Base-by-base conservation (phyloP, 2,888 invertebrate species). In the Dioctria rufipes region DNA sequence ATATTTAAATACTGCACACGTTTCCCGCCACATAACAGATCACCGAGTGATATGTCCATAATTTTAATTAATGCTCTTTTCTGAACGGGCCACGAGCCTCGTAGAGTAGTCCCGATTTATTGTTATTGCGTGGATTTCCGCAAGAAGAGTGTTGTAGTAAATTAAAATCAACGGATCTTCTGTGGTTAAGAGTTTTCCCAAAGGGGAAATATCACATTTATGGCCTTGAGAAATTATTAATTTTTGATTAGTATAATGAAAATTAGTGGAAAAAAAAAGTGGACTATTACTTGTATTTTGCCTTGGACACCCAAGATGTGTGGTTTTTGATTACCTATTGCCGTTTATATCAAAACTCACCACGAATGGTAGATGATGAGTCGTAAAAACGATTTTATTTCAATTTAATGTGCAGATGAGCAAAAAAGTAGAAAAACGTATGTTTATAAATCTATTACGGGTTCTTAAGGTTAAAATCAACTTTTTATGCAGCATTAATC, bases 361-460 rank as follows among this genome's bases (percentile, higher is more conserved):
- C 49, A 9, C 9, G 49, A 46, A 46, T 46, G 49, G 49, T 46
- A n/a, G 54, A 11, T n/a, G 54, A 11, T n/a, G 54, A 11, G n/a
- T 54, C 54, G 54, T 54, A 54, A 54, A 54, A 54, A n/a, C n/a
- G 6, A 54, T n/a, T 54, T 54, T 54, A 54, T 54, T 54, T 54
- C 54, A n/a, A 2, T 54, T 54, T 54, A 3, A 54, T 54, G 54
- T 54, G 4, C 11, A 11, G n/a, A 46, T 9, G 9, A 46, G 2
- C 9, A 46, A 54, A 54, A 54, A 11, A n/a, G 11, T 54, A 5
- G 9, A n/a, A 54, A 54, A 54, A 11, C 54, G 54, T 11, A 54
- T 4, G 54, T n/a, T 54, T 54, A 25, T 25, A 25, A 25, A 25
- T 25, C 25, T 25, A 25, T 54, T 54, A 54, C 54, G 11, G 11